These are phyloP conservation scores for Bembecia ichneumoniformis DNA, from an alignment of 2,888 invertebrate genomes.

Conservation along the genomic window DNA sequence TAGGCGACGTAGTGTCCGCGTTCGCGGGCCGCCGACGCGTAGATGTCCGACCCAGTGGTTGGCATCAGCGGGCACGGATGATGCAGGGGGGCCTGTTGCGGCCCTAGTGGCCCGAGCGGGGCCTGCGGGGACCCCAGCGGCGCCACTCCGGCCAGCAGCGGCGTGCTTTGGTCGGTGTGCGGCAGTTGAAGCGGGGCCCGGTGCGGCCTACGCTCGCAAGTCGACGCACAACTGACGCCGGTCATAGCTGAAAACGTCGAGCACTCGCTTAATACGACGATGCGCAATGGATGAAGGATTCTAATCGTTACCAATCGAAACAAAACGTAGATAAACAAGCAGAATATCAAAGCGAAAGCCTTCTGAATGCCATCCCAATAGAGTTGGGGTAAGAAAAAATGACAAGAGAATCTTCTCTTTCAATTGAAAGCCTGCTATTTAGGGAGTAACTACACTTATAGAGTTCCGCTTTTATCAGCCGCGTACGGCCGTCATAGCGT, in stretches of 20 bases:
- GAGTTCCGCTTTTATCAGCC: no score
- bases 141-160: slow-evolving; percentile 51
- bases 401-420: no score
- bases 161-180: slow-evolving; percentile 54
- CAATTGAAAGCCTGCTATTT: no score
- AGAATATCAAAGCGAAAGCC: no score
- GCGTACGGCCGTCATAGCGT: no score
- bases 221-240: slow-evolving; percentile 44
- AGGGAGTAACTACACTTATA: no score
- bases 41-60: slow-evolving; percentile 40
- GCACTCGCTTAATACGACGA: no score
- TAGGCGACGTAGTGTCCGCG: slow-evolving; percentile 66
- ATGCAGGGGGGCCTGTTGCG: slow-evolving; percentile 10
- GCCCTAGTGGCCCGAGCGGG: slow-evolving; percentile 31
- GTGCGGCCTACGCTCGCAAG: slow-evolving; percentile 41
- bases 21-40: slow-evolving; percentile 57
- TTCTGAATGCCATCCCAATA: no score
- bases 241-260: slow-evolving; percentile 41
- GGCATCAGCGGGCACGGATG: slow-evolving; percentile 4
- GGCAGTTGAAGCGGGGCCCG: slow-evolving; percentile 14
- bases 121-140: slow-evolving; percentile 55
- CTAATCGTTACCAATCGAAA: no score
- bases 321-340: no score
- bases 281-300: no score
- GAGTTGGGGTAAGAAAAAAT: no score